Evolutionary conservation across 2,113 vertebrate genomes (phyloP), one percentile per base, ranked within the genome.

Genomic region (Carlito syrichta): DNA sequence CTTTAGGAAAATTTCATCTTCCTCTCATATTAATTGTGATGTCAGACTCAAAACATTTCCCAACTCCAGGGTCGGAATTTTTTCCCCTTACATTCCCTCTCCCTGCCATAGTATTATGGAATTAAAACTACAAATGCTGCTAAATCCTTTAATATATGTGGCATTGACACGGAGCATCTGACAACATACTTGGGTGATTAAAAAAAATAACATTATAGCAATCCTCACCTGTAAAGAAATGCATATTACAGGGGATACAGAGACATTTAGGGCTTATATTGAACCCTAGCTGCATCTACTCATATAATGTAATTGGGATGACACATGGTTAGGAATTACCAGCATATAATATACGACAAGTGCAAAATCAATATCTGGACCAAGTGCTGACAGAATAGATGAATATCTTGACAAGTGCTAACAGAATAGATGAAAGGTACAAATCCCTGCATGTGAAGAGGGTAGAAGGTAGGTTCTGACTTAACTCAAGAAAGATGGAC

Each of bases 1-100:
- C 84, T 81, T 95, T 45, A 94, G 78, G 79, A 96, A 98, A 97
- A 89, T 92, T 96, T 86, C 17, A 89, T 90, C 96, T 96, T 90
- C 48, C 52, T 27, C 66, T 94, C 45, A 35, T 86, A 58, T 77
- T 84, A 91, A 93, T 92, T 96, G 52, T 96, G 76, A 96, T 92
- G 48, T 97, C 48, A 96, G n/a, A 92, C 14, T 86, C 30, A 96
- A 96, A 96, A 90, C 43, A 96, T 91, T 97, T 90, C 88, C 79
- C 66, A 97, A 40, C 40, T 84, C 16, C 43, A 90, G 40, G 8
- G 38, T 71, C 19, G 32, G 35, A 81, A 81, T 66, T 16, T 62
- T 48, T 40, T 17, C 8, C 52, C 60, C 60, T 40, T 58, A 52
- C 17, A 78, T 88, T 93, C 56, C 2, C 12, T 86, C 76, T 86